These are phyloP conservation scores for Dendrocincla fuliginosa DNA, from an alignment of 2,797 vertebrate genomes.

Conservation along the genomic window DNA sequence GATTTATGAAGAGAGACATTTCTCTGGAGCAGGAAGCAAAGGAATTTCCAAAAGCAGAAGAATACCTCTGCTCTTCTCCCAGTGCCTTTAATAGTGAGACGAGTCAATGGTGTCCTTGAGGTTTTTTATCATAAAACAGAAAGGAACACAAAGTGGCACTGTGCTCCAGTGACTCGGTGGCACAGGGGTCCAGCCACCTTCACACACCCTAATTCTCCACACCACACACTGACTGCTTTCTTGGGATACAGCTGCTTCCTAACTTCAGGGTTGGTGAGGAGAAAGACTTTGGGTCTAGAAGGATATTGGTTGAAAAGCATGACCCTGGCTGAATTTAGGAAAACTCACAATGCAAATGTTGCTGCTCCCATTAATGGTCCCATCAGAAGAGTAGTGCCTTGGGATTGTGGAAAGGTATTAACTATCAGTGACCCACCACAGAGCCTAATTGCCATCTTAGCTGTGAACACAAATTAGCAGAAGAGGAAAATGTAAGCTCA, in stretches of 20 bases:
- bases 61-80: background rate
- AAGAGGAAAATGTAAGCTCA: background rate
- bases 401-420: background rate
- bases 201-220: background rate
- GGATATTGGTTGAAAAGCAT: background rate
- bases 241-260: background rate
- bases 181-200: background rate
- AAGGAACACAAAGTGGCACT: background rate
- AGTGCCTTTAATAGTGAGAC: background rate
- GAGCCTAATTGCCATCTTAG: background rate
- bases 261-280: background rate
- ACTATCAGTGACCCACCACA: background rate
- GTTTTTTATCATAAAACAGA: background rate
- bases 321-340: background rate
- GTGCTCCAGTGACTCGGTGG: background rate
- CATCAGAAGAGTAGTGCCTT: background rate
- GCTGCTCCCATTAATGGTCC: background rate
- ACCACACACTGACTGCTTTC: background rate
- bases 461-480: background rate
- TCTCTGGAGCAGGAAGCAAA: background rate
- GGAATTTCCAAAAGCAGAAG: conserved; percentile 13
- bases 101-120: background rate
- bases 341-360: fast-evolving
- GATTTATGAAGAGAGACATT: background rate
- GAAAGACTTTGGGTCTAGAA: background rate